phyloP scores from a whole-genome alignment of 2,113 vertebrate species.

The Mugil cephalus region DNA sequence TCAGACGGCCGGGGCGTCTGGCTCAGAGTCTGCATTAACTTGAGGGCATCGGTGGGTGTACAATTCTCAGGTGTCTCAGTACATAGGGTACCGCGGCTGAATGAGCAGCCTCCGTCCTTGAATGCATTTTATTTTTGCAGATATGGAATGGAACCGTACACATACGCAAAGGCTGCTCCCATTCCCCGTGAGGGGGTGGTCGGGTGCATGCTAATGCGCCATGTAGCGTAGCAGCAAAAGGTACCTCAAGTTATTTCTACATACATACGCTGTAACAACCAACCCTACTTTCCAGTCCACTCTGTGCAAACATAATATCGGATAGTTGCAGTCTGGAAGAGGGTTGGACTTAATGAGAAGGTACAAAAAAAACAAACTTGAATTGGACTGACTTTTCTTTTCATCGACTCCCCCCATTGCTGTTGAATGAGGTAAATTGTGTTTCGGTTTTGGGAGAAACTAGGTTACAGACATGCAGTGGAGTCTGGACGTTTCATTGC shows the following conservation, averaged over 20 bases:
- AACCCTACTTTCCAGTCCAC: not conserved
- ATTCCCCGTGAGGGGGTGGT: not conserved
- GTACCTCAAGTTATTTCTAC: not conserved
- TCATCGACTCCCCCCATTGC: not conserved
- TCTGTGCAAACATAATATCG: not conserved
- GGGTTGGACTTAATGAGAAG: constrained; percentile 14
- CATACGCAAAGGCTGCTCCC: not conserved
- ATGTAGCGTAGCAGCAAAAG: not conserved
- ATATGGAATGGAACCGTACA: not conserved
- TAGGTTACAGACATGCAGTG: not conserved
- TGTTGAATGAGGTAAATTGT: not conserved
- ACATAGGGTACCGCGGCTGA: not conserved
- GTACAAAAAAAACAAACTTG: not conserved
- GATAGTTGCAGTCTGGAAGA: constrained; percentile 9
- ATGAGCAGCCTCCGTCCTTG: constrained; percentile 29
- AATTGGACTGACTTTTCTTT: not conserved
- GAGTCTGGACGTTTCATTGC: not conserved
- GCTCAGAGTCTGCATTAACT: constrained; percentile 13
- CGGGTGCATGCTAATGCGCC: not conserved
- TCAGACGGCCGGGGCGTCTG: not conserved
- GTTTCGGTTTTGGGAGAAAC: not conserved
- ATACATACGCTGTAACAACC: not conserved
- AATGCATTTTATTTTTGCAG: constrained; percentile 28
- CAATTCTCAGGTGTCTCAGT: constrained; percentile 18
- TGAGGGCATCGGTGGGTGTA: not conserved